Base-by-base conservation (phyloP, 1,140 invertebrate species). In the Euwallacea fornicatus region DNA sequence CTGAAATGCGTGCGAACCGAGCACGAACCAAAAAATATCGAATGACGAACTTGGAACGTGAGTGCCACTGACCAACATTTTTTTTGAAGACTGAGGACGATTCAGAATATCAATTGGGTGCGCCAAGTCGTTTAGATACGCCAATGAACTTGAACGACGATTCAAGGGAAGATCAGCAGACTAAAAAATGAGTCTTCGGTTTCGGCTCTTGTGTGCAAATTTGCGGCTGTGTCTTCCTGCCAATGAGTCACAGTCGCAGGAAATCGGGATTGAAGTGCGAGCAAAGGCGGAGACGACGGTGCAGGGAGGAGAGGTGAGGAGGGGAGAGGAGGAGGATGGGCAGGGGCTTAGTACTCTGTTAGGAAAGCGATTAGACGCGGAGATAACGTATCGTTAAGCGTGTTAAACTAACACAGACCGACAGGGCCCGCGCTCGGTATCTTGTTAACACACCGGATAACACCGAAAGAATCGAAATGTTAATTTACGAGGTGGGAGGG, bases 61-160 rank as follows among this genome's bases (percentile, higher is more conserved):
- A 76, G 77, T 76, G 74, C 76, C 73, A 78, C 74, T 78, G 76
- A 78, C 77, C 77, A 78, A 77, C 72, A 76, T 78, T 72, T 66
- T 72, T 66, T 41, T 63, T 63, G 42, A 63, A 63, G 42, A 47
- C 44, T 16, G 44, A 63, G 47, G 46, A 63, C 11, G 61, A 21
- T 42, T 42, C 43, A 13, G 43, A 54, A 66, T 43, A 21, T 42
- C 42, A 73, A 68, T 69, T 64, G 21, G 21, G 21, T 33, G 21
- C 21, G 16, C 7, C 8, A n/a, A 56, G 46, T 50, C 46, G 46
- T 11, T 13, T 11, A 50, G 46, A 13, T 50, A 16, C 54, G 54
- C 11, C 16, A 56, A 13, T 9, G 54, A 33, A 33, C 13, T 50
- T 50, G 46, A n/a, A 6, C 59, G 33, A 68, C 13, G 4, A 15